Evolutionary conservation across 2,797 vertebrate species (phyloP), one percentile per base, ranked within the genome.

Genomic region (Tragelaphus eurycerus): DNA sequence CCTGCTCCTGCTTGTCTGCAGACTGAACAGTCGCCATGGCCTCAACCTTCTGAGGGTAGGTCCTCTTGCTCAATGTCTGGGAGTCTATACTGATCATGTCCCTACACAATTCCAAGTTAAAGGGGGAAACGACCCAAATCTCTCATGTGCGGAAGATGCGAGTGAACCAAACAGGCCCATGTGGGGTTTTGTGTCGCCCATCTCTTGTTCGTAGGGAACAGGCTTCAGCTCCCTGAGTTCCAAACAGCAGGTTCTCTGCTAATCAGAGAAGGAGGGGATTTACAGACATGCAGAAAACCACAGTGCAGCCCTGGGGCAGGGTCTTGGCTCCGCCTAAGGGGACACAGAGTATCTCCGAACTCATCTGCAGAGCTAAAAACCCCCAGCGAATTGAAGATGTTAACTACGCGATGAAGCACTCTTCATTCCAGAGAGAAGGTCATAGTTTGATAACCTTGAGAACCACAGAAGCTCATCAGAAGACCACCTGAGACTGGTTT

Each of bases 111-210:
- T 74, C 19, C 29, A n/a, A 19, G 34, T 2, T 43, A 13, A 54
- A 90, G n/a, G 55, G 88, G 54, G 27, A 83, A 81, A 86, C 7
- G 27, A 43, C 38, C 13, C 2, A 16, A 8, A 21, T 48, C 7
- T 54, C 27, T 62, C 43, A 3, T 12, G 31, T 0, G 0, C 11
- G 17, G 9, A 29, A 52, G 29, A 19, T 17, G 16, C 4, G 16
- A 19, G 46, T 31, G 46, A 50, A 79, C 46, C 0, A 0, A 50
- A 31, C 46, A 31, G 8, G 76, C 16, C 76, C 46, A 16, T 5
- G 9, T 50, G 46, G 16, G 46, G 46, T 17, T 79, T 27, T 4
- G 9, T 31, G 9, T 17, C 27, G 17, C 27, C 76, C 27, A 17
- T 50, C 29, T 31, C 27, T 31, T 50, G 27, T 79, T 50, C 11